These are phyloP conservation scores for Boulengeromyrus knoepffleri DNA, from an alignment of 2,113 vertebrate genomes.

Conservation along the genomic window DNA sequence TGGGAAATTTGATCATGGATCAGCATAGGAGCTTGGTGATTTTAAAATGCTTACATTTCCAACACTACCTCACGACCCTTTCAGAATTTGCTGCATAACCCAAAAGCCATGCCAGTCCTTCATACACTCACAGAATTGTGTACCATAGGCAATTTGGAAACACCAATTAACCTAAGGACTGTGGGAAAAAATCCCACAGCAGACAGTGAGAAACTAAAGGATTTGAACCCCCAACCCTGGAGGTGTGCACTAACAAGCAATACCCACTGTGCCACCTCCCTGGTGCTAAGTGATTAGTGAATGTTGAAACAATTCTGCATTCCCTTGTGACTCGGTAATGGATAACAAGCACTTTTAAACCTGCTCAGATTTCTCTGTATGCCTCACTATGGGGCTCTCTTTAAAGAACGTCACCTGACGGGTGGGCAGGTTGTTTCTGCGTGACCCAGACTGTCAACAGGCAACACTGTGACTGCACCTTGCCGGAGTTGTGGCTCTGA, in stretches of 20 bases:
- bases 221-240: background rate
- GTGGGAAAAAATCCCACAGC: background rate
- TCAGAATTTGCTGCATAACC: background rate
- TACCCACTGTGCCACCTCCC: background rate
- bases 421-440: background rate
- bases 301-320: background rate
- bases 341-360: background rate
- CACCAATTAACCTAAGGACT: background rate
- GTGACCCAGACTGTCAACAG: background rate
- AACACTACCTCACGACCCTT: background rate
- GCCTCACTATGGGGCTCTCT: background rate
- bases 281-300: background rate
- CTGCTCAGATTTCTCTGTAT: background rate
- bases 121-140: background rate
- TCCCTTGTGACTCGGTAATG: background rate
- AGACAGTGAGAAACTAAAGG: background rate
- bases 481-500: background rate
- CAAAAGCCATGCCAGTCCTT: background rate
- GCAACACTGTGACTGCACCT: background rate
- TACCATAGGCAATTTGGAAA: background rate
- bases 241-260: background rate
- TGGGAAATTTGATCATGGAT: background rate
- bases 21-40: background rate
- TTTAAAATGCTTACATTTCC: background rate
- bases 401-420: background rate